A percentile compares a stretch with the other conserved stretches of the same genome.
Evolutionary conservation across 2,888 invertebrate genomes (phyloP).

Genomic region (Lasioglossum pauxillum): DNA sequence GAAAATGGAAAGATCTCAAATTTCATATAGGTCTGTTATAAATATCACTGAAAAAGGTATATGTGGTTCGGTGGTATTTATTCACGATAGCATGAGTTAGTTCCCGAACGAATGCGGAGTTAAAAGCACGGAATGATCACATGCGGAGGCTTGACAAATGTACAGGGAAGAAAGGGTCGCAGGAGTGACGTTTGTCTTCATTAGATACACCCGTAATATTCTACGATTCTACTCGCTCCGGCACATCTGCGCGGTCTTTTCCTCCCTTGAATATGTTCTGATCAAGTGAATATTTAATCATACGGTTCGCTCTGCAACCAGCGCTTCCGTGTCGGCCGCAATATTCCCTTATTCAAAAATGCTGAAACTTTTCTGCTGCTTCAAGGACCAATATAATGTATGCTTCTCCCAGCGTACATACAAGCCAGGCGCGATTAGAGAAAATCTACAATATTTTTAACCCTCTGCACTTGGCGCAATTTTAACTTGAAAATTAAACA

Average conservation of each 20-base stretch:
- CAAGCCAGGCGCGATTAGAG: neutral
- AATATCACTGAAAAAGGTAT: neutral
- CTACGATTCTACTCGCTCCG: conserved; percentile 11
- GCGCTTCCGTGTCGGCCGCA: conserved; percentile 58
- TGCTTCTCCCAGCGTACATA: too few relatives aligned
- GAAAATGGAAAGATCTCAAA: too few relatives aligned
- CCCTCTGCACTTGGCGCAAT: too few relatives aligned
- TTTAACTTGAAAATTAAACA: too few relatives aligned
- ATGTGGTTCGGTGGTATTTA: conserved; percentile 4
- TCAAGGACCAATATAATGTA: conserved; percentile 14
- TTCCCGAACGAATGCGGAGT: conserved; percentile 29
- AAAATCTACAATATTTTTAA: neutral
- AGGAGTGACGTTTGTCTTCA: conserved; percentile 67
- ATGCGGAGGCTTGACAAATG: conserved; percentile 29
- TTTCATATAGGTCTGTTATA: neutral
- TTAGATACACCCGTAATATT: conserved; percentile 56
- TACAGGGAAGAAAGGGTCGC: conserved; percentile 38
- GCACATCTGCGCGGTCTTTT: conserved; percentile 16
- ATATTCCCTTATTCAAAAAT: conserved; percentile 30
- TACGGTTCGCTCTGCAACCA: conserved; percentile 45
- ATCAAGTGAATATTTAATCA: conserved; percentile 72
- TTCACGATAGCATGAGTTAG: conserved; percentile 50
- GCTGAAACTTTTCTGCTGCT: conserved; percentile 1
- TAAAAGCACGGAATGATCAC: conserved; percentile 61
- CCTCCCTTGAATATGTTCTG: conserved; percentile 47